Percentiles rank a stretch among this genome's conserved stretches.
Evolutionary conservation across 1,140 invertebrate species (phyloP).

Genomic region (Dreissena polymorpha): DNA sequence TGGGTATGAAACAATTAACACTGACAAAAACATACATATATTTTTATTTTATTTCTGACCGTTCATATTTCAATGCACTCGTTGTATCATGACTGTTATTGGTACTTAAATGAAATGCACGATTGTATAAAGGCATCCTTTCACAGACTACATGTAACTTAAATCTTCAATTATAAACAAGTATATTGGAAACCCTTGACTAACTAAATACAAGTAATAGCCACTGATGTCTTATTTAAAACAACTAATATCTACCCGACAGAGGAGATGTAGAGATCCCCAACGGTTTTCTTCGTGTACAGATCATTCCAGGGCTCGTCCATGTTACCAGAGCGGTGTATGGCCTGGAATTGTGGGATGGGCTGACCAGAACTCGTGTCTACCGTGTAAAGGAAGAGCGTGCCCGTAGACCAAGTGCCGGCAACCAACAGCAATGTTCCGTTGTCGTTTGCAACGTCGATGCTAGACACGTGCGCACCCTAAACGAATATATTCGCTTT

Average conservation of each 20-base stretch:
- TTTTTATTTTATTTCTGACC: no score
- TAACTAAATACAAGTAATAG: no score
- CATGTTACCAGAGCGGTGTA: constrained; percentile 18
- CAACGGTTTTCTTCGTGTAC: constrained; percentile 6
- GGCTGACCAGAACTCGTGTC: constrained; percentile 26
- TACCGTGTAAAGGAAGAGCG: constrained; percentile 35
- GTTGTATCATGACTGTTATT: no score
- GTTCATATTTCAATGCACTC: no score
- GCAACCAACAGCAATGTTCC: constrained; percentile 28
- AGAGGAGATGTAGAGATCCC: constrained; percentile 40
- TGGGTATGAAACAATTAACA: no score
- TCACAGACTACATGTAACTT: no score
- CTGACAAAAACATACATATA: no score
- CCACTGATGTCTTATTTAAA: no score
- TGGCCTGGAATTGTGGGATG: constrained; percentile 27
- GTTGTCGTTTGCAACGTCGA: constrained; percentile 44
- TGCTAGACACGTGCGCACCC: constrained; percentile 30
- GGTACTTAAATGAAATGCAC: no score
- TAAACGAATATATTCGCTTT: neutral
- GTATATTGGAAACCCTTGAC: no score
- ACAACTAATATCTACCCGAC: constrained; percentile 19
- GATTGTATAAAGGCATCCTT: no score
- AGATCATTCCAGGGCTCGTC: constrained; percentile 33
- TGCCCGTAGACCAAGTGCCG: constrained; percentile 41
- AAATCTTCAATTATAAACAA: no score